Evolutionary conservation across 2,113 vertebrate species (phyloP), one percentile per base, ranked within the genome.

Genomic region (Microcebus ravelobensis): DNA sequence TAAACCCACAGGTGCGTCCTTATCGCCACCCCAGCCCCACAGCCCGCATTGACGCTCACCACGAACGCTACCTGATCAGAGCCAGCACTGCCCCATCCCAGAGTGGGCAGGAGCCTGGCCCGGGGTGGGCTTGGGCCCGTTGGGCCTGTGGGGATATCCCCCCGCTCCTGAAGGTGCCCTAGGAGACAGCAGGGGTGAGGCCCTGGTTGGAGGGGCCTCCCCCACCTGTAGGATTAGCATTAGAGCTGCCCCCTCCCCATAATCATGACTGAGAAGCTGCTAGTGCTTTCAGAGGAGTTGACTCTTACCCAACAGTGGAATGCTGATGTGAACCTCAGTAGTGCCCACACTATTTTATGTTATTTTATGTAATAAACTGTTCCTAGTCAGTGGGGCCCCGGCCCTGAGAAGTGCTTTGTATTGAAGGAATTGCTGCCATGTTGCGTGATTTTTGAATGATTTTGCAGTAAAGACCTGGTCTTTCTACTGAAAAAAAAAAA

Each of bases 401-500:
- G 34, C 90, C 83, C 92, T 52, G 50, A 83, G 70, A 74, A 93
- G 79, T 82, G 83, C 85, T 96, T 84, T 68, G 74, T 74, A n/a
- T 45, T 12, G 36, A 87, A 87, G 79, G 65, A 45, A 52, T 55
- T 94, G 90, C 90, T 70, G 55, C 55, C 18, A 6, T 57, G 92
- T 85, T 8, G 25, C 88, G 93, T 93, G 93, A 50, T 31, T 68
- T 96, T 81, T 80, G 95, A 92, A 63, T 93, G 85, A 89, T 83
- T 91, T 91, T 96, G n/a, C 94, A 97, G 97, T 97, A 97, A 98
- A 97, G 94, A 95, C 21, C 87, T 95, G 70, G 34, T 96, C n/a
- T 93, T 97, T 94, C 74, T 87, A 93, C 93, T 23, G 45, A 1
- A 8, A 45, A 45, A 45, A 45, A 8, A 45, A 45, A 45, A 45